phyloP scores from a whole-genome alignment of 2,113 vertebrate genomes.

The Tyrannus savana region DNA sequence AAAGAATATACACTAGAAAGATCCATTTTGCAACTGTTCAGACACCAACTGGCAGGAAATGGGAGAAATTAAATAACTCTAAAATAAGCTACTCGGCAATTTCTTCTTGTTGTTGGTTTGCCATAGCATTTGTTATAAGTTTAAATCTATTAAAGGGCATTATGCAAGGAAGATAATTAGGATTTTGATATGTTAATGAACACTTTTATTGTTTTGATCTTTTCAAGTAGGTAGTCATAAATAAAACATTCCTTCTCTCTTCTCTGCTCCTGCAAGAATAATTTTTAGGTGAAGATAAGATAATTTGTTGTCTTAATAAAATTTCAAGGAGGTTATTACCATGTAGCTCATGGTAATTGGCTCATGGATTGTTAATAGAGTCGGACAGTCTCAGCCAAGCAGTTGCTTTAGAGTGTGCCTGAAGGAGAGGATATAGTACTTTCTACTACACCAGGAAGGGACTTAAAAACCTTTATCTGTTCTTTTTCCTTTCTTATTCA shows the following conservation, averaged over 20 bases:
- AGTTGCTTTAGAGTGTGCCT: not conserved
- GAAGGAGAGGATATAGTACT: not conserved
- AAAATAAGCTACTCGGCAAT: not conserved
- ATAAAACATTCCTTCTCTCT: not conserved
- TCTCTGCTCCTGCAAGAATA: not conserved
- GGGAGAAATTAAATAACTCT: not conserved
- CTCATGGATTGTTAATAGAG: not conserved
- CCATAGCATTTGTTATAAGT: not conserved
- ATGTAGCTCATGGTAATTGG: not conserved
- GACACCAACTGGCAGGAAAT: not conserved
- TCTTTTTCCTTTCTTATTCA: not conserved
- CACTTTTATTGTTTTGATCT: not conserved
- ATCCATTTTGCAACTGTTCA: not conserved
- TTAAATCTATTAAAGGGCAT: not conserved
- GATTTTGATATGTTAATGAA: not conserved
- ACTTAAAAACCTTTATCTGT: not conserved
- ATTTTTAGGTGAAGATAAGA: not conserved
- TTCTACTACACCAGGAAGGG: not conserved
- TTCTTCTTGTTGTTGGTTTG: not conserved
- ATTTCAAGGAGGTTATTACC: not conserved
- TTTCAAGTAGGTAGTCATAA: not conserved
- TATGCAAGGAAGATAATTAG: not conserved
- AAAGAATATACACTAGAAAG: not conserved
- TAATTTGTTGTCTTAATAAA: not conserved
- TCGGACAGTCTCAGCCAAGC: fast-evolving